Conservation (phyloP, 2,888 invertebrate species). For the Acronicta alni region DNA sequence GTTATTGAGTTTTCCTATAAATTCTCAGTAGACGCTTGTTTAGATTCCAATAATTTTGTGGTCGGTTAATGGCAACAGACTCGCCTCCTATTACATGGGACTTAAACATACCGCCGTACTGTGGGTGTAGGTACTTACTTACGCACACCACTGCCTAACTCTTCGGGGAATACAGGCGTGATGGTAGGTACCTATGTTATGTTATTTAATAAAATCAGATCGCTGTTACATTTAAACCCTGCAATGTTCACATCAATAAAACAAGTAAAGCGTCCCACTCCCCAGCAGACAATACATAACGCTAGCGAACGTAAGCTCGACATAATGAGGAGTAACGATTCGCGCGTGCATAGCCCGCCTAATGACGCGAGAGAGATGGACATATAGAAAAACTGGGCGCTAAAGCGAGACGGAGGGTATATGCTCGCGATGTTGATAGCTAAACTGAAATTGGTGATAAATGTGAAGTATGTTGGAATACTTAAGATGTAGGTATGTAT, state of each 20-base stretch:
- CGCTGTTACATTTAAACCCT: conserved; percentile 39
- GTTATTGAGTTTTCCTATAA: too few relatives aligned
- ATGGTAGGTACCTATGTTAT: too few relatives aligned
- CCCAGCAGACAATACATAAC: conserved; percentile 77
- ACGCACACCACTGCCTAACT: too few relatives aligned
- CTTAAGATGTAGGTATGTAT: conserved; percentile 43
- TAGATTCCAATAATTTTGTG: too few relatives aligned
- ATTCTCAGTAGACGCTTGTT: too few relatives aligned
- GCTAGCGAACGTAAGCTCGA: conserved; percentile 70
- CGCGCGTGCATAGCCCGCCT: conserved; percentile 80
- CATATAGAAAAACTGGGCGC: conserved; percentile 22
- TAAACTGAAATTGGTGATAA: conserved; percentile 69
- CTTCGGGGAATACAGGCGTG: too few relatives aligned
- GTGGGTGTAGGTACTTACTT: too few relatives aligned
- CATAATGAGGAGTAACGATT: conserved; percentile 86
- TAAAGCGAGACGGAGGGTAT: conserved; percentile 57
- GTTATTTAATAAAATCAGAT: conserved; percentile 17
- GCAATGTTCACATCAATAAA: conserved; percentile 76
- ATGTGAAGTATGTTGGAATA: conserved; percentile 59
- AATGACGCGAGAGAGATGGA: conserved; percentile 68
- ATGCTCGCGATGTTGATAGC: conserved; percentile 60
- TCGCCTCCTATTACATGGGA: too few relatives aligned
- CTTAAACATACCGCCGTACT: too few relatives aligned
- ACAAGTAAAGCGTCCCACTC: conserved; percentile 81
- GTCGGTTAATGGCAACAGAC: too few relatives aligned